phyloP scores from a whole-genome alignment of 2,113 vertebrate species.

The Phyllostomus discolor region DNA sequence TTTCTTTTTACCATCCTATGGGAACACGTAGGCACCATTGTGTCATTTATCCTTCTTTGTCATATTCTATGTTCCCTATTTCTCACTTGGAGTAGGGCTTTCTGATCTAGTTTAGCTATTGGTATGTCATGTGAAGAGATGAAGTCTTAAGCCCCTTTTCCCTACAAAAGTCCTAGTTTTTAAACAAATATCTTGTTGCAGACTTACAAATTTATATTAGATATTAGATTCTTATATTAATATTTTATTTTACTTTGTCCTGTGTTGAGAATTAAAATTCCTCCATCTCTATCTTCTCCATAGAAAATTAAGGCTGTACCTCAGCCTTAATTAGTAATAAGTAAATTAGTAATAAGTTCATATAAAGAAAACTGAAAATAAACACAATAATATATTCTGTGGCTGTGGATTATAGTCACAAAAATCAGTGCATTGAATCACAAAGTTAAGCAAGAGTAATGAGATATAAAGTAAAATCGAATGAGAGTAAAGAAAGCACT shows the following conservation, averaged over 20 bases:
- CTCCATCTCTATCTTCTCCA: rapidly evolving
- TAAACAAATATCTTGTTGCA: background rate
- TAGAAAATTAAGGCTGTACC: background rate
- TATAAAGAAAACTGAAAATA: background rate
- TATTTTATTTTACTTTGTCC: background rate
- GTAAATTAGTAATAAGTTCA: background rate
- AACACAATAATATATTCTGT: background rate
- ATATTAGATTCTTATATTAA: background rate
- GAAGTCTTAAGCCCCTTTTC: background rate
- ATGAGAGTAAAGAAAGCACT: background rate
- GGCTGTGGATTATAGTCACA: background rate
- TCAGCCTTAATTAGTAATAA: background rate
- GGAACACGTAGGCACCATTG: background rate
- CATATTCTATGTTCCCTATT: background rate
- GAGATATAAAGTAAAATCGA: background rate
- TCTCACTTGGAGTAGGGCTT: background rate
- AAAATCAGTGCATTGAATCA: background rate
- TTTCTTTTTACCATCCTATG: background rate
- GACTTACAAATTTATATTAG: background rate
- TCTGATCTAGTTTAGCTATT: background rate
- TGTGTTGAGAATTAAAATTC: background rate
- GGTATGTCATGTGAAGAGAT: background rate
- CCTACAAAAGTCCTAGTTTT: background rate
- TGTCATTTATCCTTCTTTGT: background rate
- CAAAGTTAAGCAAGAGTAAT: background rate